Base-by-base conservation (phyloP, 64 coral and sea anemone genomes). In the Trachythela sp. region DNA sequence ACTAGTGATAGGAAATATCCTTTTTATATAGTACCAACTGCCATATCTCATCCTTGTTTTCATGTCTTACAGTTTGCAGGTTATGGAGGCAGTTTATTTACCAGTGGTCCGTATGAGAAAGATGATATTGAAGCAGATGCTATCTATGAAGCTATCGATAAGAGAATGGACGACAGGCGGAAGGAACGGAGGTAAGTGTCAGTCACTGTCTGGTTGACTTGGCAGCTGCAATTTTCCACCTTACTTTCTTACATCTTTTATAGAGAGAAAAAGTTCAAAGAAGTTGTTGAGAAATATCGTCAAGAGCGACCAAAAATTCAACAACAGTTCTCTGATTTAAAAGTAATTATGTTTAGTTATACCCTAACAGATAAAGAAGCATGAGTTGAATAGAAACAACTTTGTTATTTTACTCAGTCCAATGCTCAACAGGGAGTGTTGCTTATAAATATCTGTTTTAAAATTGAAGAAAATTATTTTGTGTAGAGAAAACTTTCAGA, bases 91-190 rank as follows among this genome's bases (percentile, higher is more conserved):
- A 99, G 96, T 48, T 84, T 99, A 36, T 99, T 99, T 71, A 95
- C 96, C 7, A 95, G 93, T 83, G 92, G 96, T 76, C 96, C 96
- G 14, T 99, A 99, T 83, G 96, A 99, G 40, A 99, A 99, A 86
- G 96, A 99, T 91, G 96, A 99, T 24, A 94, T 95, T 36, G 96
- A 99, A 87, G 96, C 96, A 84, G 96, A 99, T 95, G 89, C 89
- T 24, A 87, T 95, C 6, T 99, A 99, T 88, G 96, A 99, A 91
- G 91, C 96, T 13, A 99, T 99, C 80, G 96, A 99, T 89, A 94
- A 92, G 68, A 90, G 96, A 92, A 99, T 99, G 96, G 96, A 99
- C 77, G 96, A 93, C 36, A 91, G 96, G 39, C 85, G 96, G 58
- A 99, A 99, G 48, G 96, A 99, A 85, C 91, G 96, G 89, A 94